A percentile compares a stretch with the other conserved stretches of the same genome.
phyloP scores from a whole-genome alignment of 1,140 invertebrate species.

The Drosophila santomea region DNA sequence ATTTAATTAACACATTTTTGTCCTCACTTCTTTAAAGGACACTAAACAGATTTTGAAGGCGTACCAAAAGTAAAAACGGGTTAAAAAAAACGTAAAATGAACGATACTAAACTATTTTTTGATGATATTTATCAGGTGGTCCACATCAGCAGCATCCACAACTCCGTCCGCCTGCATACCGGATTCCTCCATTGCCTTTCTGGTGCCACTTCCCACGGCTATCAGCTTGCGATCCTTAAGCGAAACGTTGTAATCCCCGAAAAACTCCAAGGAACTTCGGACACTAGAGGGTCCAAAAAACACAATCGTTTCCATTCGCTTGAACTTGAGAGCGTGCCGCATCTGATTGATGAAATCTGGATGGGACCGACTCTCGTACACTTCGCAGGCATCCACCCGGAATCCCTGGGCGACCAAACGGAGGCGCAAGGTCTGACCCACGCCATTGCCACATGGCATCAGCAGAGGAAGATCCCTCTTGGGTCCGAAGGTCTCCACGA shows the following conservation, averaged over 20 bases:
- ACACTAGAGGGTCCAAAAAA: conserved; percentile 85
- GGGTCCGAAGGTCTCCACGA: conserved; percentile 78
- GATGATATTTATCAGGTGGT: conserved; percentile 26
- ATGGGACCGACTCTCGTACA: conserved; percentile 84
- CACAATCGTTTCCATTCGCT: conserved; percentile 84
- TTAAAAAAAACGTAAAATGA: conserved; percentile 11
- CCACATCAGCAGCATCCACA: conserved; percentile 9
- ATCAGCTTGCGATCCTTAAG: conserved; percentile 44
- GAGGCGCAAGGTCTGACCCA: conserved; percentile 83
- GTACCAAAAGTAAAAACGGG: conserved; percentile 26
- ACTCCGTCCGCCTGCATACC: conserved; percentile 21
- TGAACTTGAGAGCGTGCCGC: conserved; percentile 77
- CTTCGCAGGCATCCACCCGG: conserved; percentile 83
- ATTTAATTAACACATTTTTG: background rate
- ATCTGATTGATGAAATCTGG: conserved; percentile 83
- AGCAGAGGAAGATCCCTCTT: conserved; percentile 79
- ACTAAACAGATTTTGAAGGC: conserved; percentile 31
- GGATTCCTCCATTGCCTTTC: conserved; percentile 31
- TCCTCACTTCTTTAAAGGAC: background rate
- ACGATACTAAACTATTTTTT: conserved; percentile 6
- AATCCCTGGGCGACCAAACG: conserved; percentile 74
- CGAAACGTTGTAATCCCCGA: conserved; percentile 33
- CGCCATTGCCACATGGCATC: conserved; percentile 85
- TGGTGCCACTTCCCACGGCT: conserved; percentile 32
- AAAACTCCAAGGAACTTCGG: conserved; percentile 26